Conservation (phyloP, 2,888 invertebrate species). For the Sphaerophoria taeniata region DNA sequence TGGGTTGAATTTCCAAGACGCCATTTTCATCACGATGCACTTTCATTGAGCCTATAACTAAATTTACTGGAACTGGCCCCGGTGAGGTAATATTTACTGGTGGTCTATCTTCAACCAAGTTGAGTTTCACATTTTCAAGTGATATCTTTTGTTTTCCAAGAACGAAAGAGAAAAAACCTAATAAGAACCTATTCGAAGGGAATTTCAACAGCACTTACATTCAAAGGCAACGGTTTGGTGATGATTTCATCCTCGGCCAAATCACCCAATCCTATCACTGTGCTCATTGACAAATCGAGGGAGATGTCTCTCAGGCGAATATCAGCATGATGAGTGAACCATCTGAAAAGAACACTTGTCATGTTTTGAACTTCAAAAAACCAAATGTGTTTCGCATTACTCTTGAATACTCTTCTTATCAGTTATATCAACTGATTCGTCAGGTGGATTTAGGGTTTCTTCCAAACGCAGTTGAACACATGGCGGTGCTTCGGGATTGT, state of each 20-base stretch:
- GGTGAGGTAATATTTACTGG: conserved; percentile 92
- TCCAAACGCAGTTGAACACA: conserved; percentile 86
- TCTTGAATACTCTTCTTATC: conserved; percentile 82
- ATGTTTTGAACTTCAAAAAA: neutral
- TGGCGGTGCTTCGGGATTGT: conserved; percentile 84
- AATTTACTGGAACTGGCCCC: conserved; percentile 90
- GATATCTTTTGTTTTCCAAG: conserved; percentile 86
- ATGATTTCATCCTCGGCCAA: conserved; percentile 94
- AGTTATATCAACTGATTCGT: conserved; percentile 76
- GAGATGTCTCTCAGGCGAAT: conserved; percentile 87
- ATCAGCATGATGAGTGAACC: conserved; percentile 84
- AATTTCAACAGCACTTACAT: conserved; percentile 86
- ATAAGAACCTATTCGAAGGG: neutral
- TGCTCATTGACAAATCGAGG: conserved; percentile 90
- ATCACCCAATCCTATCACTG: conserved; percentile 91
- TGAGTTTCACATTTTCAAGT: conserved; percentile 89
- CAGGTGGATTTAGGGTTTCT: conserved; percentile 84
- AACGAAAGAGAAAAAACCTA: neutral
- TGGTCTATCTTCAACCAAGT: conserved; percentile 92
- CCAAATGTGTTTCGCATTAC: conserved; percentile 70
- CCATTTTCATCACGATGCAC: conserved; percentile 90
- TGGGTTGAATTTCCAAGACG: conserved; percentile 88
- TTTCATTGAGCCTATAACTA: conserved; percentile 88
- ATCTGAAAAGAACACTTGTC: conserved; percentile 76
- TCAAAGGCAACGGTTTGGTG: conserved; percentile 90